Base-by-base conservation (phyloP, 1,140 invertebrate genomes). In the Pseudomyrmex gracilis region DNA sequence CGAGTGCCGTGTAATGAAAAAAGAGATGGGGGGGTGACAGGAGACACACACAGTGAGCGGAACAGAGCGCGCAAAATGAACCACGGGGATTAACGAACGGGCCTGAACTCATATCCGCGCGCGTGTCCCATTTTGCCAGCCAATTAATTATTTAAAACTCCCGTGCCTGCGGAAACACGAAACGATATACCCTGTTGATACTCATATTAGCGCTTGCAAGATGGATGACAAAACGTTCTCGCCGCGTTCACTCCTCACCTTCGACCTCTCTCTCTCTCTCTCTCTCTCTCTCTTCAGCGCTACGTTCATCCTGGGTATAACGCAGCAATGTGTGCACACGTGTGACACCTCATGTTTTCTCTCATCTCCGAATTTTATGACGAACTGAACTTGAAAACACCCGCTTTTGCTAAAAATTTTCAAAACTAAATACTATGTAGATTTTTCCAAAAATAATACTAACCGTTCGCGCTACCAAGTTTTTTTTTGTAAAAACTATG, bases 11-110 rank as follows among this genome's bases (percentile, higher is more conserved):
- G 80, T 86, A 89, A 89, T 89, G 80, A 88, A 88, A 89, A 85
- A 82, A 67, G 73, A 88, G 82, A 12, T 49, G 73, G 43, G 24
- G 12, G 70, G 43, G 2, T 22, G 47, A 10, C 22, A 45, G 55
- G 43, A 24, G 55, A 66, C 24, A 22, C 64, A 66, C 45, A 17
- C 64, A 58, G 34, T 24, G 34, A 51, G 71, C 61, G 61, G 83
- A 77, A 87, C 78, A 74, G 88, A 82, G 83, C 86, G 78, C 57
- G 49, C 76, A 80, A 88, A 91, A 91, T 90, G 88, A 91, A 90
- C 90, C 90, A 86, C 90, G 90, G 34, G 88, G 87, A 90, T 90
- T 89, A 91, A 91, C 90, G 88, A 91, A 90, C 90, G 88, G 86
- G 83, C 66, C 71, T 74, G 70, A 89, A 89, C 84, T 87, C 84